These are phyloP conservation scores for Ennomos quercinarius DNA, from an alignment of 2,888 invertebrate genomes.

Conservation along the genomic window DNA sequence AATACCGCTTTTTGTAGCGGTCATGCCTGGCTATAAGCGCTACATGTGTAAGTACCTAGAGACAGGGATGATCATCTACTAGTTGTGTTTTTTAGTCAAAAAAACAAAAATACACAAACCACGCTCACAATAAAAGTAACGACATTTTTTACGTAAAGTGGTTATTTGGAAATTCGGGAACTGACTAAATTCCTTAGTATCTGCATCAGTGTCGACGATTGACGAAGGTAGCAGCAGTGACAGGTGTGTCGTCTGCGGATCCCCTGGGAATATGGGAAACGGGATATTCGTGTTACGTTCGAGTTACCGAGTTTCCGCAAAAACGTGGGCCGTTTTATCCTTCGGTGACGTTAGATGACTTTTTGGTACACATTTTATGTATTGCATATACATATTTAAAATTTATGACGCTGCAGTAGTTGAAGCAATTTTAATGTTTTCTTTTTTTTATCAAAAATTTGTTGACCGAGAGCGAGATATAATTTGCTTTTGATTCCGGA, in stretches of 20 bases:
- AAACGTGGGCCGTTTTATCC: conserved; percentile 20
- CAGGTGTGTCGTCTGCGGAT: conserved; percentile 25
- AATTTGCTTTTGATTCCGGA: too few species aligned
- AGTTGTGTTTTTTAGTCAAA: too few species aligned
- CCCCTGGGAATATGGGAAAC: conserved; percentile 10
- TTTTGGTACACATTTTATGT: conserved; percentile 7
- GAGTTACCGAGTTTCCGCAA: conserved; percentile 22
- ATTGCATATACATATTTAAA: neutral
- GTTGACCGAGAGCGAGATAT: too few species aligned
- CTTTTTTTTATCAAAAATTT: too few species aligned
- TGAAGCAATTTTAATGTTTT: neutral
- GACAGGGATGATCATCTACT: too few species aligned
- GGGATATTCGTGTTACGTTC: conserved; percentile 15
- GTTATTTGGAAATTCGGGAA: too few species aligned
- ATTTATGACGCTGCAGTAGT: neutral
- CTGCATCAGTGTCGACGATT: conserved; percentile 23
- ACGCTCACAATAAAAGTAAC: too few species aligned
- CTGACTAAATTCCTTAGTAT: conserved; percentile 11
- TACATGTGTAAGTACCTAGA: too few species aligned
- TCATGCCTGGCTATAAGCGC: too few species aligned
- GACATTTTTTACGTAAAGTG: too few species aligned
- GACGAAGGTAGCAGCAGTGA: conserved; percentile 34
- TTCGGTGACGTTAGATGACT: conserved; percentile 16
- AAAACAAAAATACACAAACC: too few species aligned
- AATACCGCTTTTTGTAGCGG: too few species aligned